These are phyloP conservation scores for Tenthredo amoena DNA, from an alignment of 2,888 invertebrate species.

Conservation along the genomic window DNA sequence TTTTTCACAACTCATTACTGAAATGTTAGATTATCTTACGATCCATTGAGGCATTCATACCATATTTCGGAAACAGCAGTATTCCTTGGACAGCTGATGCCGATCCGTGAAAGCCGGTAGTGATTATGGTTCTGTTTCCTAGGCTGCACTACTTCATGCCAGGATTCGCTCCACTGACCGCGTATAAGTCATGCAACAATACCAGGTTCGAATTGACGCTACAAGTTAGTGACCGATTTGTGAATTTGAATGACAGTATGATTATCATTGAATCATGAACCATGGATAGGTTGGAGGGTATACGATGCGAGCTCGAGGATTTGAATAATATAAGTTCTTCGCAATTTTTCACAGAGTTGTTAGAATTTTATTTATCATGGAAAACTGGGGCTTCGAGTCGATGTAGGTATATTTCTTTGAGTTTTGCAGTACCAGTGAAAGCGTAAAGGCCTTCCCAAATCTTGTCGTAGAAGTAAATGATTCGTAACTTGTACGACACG, in stretches of 20 bases:
- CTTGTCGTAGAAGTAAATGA: slow-evolving; percentile 29
- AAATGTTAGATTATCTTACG: neutral
- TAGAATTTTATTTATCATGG: neutral
- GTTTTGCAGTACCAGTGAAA: slow-evolving; percentile 11
- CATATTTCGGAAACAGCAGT: neutral
- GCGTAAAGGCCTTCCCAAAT: slow-evolving; percentile 34
- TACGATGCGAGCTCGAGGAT: neutral
- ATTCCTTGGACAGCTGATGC: slow-evolving; percentile 84
- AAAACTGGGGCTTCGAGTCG: neutral
- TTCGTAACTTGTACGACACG: slow-evolving; percentile 12
- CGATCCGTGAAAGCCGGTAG: slow-evolving; percentile 81
- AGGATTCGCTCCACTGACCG: slow-evolving; percentile 82
- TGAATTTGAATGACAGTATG: slow-evolving; percentile 6
- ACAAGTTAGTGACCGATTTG: slow-evolving; percentile 69
- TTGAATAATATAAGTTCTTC: neutral
- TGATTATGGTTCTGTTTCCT: slow-evolving; percentile 85
- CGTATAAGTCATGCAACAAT: slow-evolving; percentile 78
- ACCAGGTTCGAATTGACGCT: slow-evolving; percentile 80
- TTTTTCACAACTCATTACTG: neutral
- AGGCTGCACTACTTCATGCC: slow-evolving; percentile 82
- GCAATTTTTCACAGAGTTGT: neutral
- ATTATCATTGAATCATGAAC: neutral
- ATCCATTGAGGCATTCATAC: neutral
- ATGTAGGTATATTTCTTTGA: neutral
- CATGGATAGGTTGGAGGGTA: neutral